Evolutionary conservation across 2,113 vertebrate species (phyloP), one percentile per base, ranked within the genome.

Genomic region (Mugil cephalus): DNA sequence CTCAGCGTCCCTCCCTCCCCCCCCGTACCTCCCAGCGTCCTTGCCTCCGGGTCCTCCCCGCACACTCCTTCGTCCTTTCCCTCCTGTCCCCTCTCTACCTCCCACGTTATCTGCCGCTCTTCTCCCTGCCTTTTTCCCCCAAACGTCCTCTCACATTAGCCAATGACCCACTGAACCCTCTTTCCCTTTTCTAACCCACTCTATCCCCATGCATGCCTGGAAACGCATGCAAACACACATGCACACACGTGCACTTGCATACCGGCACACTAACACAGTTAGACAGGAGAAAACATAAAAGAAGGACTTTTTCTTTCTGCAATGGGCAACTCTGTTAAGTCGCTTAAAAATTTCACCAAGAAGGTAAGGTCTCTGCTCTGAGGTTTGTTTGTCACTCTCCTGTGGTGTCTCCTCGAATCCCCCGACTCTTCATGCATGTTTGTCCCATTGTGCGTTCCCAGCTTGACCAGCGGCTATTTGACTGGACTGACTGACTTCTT

Each of bases 281-380:
- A 89, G 67, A 83, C 83, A 84, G 62, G 87, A 86, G 74, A 89
- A 89, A 87, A 85, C 90, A 86, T 83, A 73, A 67, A 82, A 80
- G 79, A 80, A 76, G 74, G 66, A 77, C 48, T 80, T 77, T 53
- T 40, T 55, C 43, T 77, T 77, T 79, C 71, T 93, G 95, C 91
- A 91, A 99, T 99, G 98, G 98, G 98, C 87, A 99, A 99, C 95
- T 98, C 96, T 93, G 95, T 99, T 92, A 98, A 98, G 94, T 97
- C 96, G 84, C 94, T 99, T 88, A 97, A 95, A 95, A 95, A 93
- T 89, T 94, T 98, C 94, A 97, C 95, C 66, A 97, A 96, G 93
- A 98, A 99, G 98, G 98, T 99, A 99, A 91, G 97, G 94, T 87
- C 67, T 87, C 67, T 0, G 75, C 61, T 79, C 30, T 53, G 48